Evolutionary conservation across 1,140 invertebrate species (phyloP).

Genomic region (Drosophila pectinifera): DNA sequence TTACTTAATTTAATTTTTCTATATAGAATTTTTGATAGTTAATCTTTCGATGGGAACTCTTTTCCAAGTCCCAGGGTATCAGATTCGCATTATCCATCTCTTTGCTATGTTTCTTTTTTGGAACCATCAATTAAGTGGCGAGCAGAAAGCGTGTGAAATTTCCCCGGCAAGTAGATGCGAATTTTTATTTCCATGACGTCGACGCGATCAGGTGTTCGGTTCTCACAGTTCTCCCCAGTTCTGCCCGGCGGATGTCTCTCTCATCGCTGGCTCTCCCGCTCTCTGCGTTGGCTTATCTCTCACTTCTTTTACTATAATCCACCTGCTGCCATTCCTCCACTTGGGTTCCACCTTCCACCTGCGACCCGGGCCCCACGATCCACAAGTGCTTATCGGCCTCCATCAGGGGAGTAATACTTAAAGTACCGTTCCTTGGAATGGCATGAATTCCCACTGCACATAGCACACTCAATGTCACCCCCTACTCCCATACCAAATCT

Average conservation of each 20-base stretch:
- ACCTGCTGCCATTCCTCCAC: constrained; percentile 34
- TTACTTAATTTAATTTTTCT: too few relatives aligned
- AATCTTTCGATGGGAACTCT: too few relatives aligned
- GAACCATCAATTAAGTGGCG: constrained; percentile 19
- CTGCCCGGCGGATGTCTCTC: constrained; percentile 52
- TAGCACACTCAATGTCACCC: too few relatives aligned
- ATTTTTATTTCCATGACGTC: constrained; percentile 46
- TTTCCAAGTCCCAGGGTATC: constrained; percentile 10
- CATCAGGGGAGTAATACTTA: too few relatives aligned
- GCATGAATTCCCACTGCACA: too few relatives aligned
- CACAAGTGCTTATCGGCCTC: background rate
- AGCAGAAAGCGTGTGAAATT: constrained; percentile 44
- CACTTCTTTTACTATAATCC: constrained; percentile 11
- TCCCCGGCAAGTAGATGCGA: constrained; percentile 15
- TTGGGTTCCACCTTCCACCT: constrained; percentile 24
- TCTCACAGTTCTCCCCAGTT: background rate
- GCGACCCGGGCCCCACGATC: constrained; percentile 23
- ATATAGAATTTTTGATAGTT: too few relatives aligned
- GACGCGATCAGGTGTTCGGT: constrained; percentile 44
- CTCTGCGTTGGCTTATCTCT: background rate
- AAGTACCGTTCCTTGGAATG: too few relatives aligned
- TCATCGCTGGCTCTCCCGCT: constrained; percentile 31
- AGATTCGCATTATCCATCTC: background rate
- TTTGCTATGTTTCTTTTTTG: background rate
- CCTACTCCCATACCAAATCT: background rate